Percentiles rank a stretch among this genome's conserved stretches.
These are phyloP conservation scores for Drosophila tripunctata DNA, from an alignment of 2,888 invertebrate species.

Conservation along the genomic window DNA sequence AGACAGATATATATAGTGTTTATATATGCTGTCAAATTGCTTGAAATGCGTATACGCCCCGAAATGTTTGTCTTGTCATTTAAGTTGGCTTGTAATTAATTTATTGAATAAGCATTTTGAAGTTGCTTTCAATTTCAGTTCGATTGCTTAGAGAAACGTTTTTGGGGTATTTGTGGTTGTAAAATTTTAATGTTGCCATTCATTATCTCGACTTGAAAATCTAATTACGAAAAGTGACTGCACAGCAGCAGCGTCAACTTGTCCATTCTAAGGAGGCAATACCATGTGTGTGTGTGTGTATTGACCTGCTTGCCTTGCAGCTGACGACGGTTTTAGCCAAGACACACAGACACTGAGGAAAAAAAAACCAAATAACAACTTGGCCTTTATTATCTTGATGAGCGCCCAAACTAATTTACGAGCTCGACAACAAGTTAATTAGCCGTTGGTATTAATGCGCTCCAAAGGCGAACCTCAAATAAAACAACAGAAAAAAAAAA, in stretches of 20 bases:
- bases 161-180: constrained; percentile 60
- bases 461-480: constrained; percentile 30
- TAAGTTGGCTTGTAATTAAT: constrained; percentile 69
- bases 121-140: constrained; percentile 55
- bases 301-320: constrained; percentile 39
- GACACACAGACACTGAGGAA: constrained; percentile 17
- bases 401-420: constrained; percentile 77
- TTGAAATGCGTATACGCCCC: constrained; percentile 9
- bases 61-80: constrained; percentile 47
- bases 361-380: constrained; percentile 35
- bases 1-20: constrained; percentile 14
- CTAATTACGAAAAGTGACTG: constrained; percentile 77
- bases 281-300: not conserved
- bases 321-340: constrained; percentile 47
- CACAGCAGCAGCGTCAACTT: constrained; percentile 40
- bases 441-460: constrained; percentile 71
- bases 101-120: constrained; percentile 57
- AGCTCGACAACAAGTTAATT: constrained; percentile 80
- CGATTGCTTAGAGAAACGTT: constrained; percentile 22
- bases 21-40: constrained; percentile 39
- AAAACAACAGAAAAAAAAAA: too few relatives aligned
- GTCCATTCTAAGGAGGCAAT: constrained; percentile 7
- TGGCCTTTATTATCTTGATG: constrained; percentile 72
- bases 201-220: constrained; percentile 75
- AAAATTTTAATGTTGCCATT: constrained; percentile 77